Conservation (phyloP, 2,888 invertebrate species). For the Slavum lentiscoides region DNA sequence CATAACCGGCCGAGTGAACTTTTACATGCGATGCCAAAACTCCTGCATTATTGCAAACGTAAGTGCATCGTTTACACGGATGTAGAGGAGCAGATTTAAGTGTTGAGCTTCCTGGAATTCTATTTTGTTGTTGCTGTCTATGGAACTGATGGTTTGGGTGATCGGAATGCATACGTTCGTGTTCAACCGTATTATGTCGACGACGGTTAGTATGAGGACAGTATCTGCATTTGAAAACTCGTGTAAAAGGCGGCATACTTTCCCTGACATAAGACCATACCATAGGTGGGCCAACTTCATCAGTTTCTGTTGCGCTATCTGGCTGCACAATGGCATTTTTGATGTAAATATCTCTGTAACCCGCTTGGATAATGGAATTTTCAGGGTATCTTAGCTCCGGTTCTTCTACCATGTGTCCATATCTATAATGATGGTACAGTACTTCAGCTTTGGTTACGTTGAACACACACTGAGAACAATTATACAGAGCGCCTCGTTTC, state of each 20-base stretch:
- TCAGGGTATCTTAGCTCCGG: slow-evolving; percentile 22
- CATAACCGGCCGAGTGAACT: slow-evolving; percentile 73
- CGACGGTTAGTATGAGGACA: slow-evolving; percentile 84
- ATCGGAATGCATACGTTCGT: slow-evolving; percentile 75
- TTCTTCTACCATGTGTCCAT: slow-evolving; percentile 69
- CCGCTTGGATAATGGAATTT: slow-evolving; percentile 8
- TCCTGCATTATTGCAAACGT: slow-evolving; percentile 74
- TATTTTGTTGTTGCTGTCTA: slow-evolving; percentile 38
- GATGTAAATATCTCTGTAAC: not conserved
- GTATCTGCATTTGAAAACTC: slow-evolving; percentile 82
- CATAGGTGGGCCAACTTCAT: slow-evolving; percentile 66
- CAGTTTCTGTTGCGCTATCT: slow-evolving; percentile 23
- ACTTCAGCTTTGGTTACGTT: slow-evolving; percentile 80
- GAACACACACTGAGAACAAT: slow-evolving; percentile 80
- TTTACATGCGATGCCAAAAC: slow-evolving; percentile 74
- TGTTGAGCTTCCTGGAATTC: not conserved
- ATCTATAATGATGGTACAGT: slow-evolving; percentile 77
- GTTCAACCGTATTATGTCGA: slow-evolving; percentile 78
- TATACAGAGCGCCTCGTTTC: slow-evolving; percentile 74
- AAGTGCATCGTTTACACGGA: slow-evolving; percentile 79
- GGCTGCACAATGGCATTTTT: not conserved
- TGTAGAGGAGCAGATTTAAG: slow-evolving; percentile 54
- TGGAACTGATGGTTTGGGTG: slow-evolving; percentile 58
- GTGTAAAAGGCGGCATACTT: slow-evolving; percentile 67
- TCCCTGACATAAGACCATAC: slow-evolving; percentile 74